Base-by-base conservation (phyloP, 2,113 vertebrate genomes). In the Crotalus horridus region DNA sequence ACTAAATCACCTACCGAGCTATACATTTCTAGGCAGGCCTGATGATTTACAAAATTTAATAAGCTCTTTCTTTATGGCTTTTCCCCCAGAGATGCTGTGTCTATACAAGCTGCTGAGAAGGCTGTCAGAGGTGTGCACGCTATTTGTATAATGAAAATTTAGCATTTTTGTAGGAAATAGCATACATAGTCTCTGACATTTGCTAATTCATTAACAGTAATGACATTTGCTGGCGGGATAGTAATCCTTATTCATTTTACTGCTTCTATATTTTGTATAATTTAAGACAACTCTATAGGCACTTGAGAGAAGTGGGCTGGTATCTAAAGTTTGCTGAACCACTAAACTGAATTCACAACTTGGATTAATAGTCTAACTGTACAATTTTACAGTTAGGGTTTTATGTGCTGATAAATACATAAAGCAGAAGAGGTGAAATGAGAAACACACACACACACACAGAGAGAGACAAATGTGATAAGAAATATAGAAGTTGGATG, bases 41-140 rank as follows among this genome's bases (percentile, higher is more conserved):
- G 97, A 94, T 94, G 95, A 97, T 97, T 97, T 96, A 97, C 95
- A 95, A 97, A 97, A 97, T 96, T 94, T 96, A 97, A 97, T 96
- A 96, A 97, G 92, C 93, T 95, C 15, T 55, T 87, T 90, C 56
- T 91, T 96, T 21, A 46, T 17, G 15, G 93, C 7, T 0, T 85
- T 96, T 93, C 54, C 94, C 53, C 92, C 69, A 85, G 96, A 96
- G 93, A 94, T 90, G 39, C 33, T 91, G 87, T 20, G 96, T 96
- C 96, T 96, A 54, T 59, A 96, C 56, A 15, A 23, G 6, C 87
- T 96, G 88, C 91, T 94, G 93, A 94, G 86, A 95, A 96, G 29
- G 10, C 91, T 96, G 91, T 95, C 95, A 96, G 95, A 97, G 88
- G 59, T 96, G 85, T 69, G 92, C 92, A 93, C 91, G 93, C 55